Base-by-base conservation (phyloP, 2,888 invertebrate genomes). In the Troides aeacus region DNA sequence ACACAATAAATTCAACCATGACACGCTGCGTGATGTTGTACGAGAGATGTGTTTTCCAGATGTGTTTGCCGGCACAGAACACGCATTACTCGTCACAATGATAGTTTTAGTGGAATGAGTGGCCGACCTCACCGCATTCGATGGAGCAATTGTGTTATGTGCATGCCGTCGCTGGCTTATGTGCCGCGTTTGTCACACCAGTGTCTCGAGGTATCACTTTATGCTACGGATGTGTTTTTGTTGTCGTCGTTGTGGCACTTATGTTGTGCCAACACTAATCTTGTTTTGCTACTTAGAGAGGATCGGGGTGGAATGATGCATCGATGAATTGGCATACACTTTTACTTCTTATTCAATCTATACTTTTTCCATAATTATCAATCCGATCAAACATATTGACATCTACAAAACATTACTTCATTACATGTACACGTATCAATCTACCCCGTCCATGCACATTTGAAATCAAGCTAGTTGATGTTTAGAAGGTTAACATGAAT, bases 21-120 rank as follows among this genome's bases (percentile, higher is more conserved):
- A 67, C 70, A 71, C 70, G 70, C 70, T 71, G 57, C 56, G 70
- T 67, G 70, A 60, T 18, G 64, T 76, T 76, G 76, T 76, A 74
- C 74, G 74, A 70, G 76, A 77, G 76, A 79, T 79, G 76, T 75
- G 76, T 81, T 80, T 84, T 86, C 76, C 81, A 83, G 84, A 80
- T 86, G 78, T 84, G 78, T 80, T 80, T 74, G 76, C 74, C 72
- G 76, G 76, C 84, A 88, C 87, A 87, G 90, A 89, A 87, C 79
- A 86, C 90, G 89, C 87, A 88, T 90, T 88, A 86, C 84, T 85
- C 84, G 85, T 84, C 86, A 89, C 85, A 80, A 83, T 81, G 79
- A 79, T 89, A 90, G 90, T 88, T 84, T 88, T 92, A 92, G 92
- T 90, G 90, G 90, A 91, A 92, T 92, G 91, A 90, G 91, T 90